phyloP scores from a whole-genome alignment of 1,140 invertebrate species.

The Drosophila erecta region DNA sequence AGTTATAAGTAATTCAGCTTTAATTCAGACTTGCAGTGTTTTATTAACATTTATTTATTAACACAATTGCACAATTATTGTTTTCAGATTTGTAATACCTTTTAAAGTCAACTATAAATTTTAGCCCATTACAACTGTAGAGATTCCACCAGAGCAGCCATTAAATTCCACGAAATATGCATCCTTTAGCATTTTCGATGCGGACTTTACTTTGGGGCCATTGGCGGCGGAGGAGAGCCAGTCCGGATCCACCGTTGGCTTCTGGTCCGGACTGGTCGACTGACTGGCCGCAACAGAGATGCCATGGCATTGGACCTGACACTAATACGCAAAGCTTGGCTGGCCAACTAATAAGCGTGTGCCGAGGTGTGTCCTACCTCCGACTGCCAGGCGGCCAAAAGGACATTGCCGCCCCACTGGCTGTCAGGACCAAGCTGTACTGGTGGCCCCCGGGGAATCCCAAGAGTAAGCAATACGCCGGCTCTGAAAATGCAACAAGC shows the following conservation, averaged over 20 bases:
- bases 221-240: slow-evolving; percentile 2
- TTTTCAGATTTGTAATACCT: background rate
- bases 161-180: slow-evolving; percentile 65
- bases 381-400: slow-evolving; percentile 22
- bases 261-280: slow-evolving; percentile 36
- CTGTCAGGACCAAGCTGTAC: slow-evolving; percentile 36
- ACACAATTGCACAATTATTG: background rate
- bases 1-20: no score
- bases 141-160: background rate
- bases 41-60: no score
- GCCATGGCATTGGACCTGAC: slow-evolving; percentile 69
- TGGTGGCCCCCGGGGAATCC: slow-evolving; percentile 25
- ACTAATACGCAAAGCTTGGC: slow-evolving; percentile 75
- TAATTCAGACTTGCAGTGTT: no score
- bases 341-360: slow-evolving; percentile 73
- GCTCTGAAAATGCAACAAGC: slow-evolving; percentile 36
- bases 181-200: slow-evolving; percentile 64
- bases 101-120: slow-evolving; percentile 3
- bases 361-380: slow-evolving; percentile 36
- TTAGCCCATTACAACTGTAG: slow-evolving; percentile 43
- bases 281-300: slow-evolving; percentile 60
- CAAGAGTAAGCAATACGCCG: slow-evolving; percentile 19
- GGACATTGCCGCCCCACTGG: slow-evolving; percentile 15
- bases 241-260: slow-evolving; percentile 14
- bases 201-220: slow-evolving; percentile 18